Evolutionary conservation across 2,888 invertebrate species (phyloP).

Genomic region (Gastrophysa polygoni): DNA sequence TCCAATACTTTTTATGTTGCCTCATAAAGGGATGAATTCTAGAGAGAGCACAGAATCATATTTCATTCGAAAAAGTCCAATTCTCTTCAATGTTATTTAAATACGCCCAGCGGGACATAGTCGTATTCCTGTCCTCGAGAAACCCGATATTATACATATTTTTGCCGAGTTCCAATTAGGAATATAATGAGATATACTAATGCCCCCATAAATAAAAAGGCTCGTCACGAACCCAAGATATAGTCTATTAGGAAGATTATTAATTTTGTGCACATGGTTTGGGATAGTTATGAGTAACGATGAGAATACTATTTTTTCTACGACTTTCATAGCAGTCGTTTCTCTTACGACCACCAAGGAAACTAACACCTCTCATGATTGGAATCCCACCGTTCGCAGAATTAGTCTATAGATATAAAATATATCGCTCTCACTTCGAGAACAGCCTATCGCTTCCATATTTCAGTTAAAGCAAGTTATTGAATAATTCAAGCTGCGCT

Average conservation of each 20-base stretch:
- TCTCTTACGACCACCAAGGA: too few relatives aligned
- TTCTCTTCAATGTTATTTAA: neutral
- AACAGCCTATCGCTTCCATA: too few relatives aligned
- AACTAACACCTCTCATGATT: too few relatives aligned
- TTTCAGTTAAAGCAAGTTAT: too few relatives aligned
- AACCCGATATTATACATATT: constrained; percentile 14
- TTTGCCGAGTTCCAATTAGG: constrained; percentile 12
- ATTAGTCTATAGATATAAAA: too few relatives aligned
- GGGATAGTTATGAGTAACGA: neutral
- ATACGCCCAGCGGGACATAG: neutral
- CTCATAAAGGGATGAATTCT: neutral
- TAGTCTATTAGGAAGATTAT: constrained; percentile 3
- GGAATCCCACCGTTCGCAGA: too few relatives aligned
- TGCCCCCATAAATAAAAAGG: constrained; percentile 15
- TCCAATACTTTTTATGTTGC: neutral
- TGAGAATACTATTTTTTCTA: neutral
- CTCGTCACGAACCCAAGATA: constrained; percentile 6
- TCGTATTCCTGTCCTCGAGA: neutral
- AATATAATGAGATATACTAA: constrained; percentile 18
- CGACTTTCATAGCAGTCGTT: too few relatives aligned
- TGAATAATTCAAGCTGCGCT: too few relatives aligned
- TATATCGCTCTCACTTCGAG: too few relatives aligned
- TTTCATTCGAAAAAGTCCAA: neutral
- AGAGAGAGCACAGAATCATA: neutral
- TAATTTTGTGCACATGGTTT: constrained; percentile 11